Evolutionary conservation across 30 jellyfish, hydroid and myxozoan species (phyloP).

Genomic region (Pseudorhiza aurosa): DNA sequence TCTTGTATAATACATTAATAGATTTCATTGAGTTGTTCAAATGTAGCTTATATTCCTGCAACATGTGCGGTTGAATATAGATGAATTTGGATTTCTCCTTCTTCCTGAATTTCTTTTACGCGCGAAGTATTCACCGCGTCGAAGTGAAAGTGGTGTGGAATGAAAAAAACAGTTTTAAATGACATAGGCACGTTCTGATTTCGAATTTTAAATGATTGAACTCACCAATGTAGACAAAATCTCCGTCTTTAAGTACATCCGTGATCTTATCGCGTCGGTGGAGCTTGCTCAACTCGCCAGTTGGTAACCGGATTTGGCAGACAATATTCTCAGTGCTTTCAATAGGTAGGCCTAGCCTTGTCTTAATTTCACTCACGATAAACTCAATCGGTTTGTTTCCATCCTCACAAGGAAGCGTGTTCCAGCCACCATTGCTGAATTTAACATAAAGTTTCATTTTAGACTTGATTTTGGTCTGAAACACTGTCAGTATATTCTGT

Average conservation of each 20-base stretch:
- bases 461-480: not conserved
- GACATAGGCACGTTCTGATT: too few relatives aligned
- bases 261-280: constrained; percentile 19
- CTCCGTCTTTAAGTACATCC: constrained; percentile 45
- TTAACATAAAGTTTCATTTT: constrained; percentile 57
- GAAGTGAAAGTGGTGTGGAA: too few relatives aligned
- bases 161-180: too few relatives aligned
- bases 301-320: constrained; percentile 14
- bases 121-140: too few relatives aligned
- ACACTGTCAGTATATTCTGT: not conserved
- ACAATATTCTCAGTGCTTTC: not conserved
- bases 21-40: too few relatives aligned
- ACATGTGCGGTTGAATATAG: too few relatives aligned
- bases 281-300: constrained; percentile 35
- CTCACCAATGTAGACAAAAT: constrained; percentile 53
- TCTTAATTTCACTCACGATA: constrained; percentile 53
- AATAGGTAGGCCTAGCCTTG: constrained; percentile 19
- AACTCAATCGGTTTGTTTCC: constrained; percentile 31
- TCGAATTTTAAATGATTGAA: too few relatives aligned
- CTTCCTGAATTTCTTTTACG: too few relatives aligned
- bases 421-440: constrained; percentile 14
- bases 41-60: too few relatives aligned
- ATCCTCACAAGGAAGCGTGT: constrained; percentile 74
- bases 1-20: too few relatives aligned
- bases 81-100: too few relatives aligned